These are phyloP conservation scores for Hirundichthys speculiger DNA, from an alignment of 2,113 vertebrate genomes.

Conservation along the genomic window DNA sequence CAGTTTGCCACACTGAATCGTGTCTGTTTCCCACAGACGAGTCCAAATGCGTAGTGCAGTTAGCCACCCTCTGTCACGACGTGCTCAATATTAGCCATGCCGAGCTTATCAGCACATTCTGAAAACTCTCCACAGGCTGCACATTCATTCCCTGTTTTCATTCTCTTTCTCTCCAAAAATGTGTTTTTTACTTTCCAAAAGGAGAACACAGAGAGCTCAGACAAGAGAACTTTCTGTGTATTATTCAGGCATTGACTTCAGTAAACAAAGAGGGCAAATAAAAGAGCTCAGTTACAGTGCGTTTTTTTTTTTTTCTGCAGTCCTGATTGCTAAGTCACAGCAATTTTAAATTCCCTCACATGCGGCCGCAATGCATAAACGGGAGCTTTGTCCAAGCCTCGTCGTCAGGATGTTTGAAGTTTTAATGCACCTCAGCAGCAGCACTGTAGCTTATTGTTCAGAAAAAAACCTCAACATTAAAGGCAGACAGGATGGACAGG, in stretches of 20 bases:
- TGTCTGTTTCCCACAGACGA: slow-evolving; percentile 69
- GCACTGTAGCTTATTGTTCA: slow-evolving; percentile 48
- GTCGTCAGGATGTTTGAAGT: slow-evolving; percentile 31
- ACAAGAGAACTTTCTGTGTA: slow-evolving; percentile 62
- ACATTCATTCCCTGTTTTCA: slow-evolving; percentile 43
- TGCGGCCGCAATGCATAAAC: slow-evolving; percentile 27
- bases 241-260: slow-evolving; percentile 37
- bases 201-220: slow-evolving; percentile 15
- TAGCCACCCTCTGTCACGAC: slow-evolving; percentile 35
- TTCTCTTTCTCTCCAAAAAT: slow-evolving; percentile 57
- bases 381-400: slow-evolving; percentile 29
- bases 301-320: slow-evolving; percentile 40
- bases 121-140: slow-evolving; percentile 44
- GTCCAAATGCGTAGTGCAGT: slow-evolving; percentile 29
- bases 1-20: slow-evolving; percentile 67
- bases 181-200: slow-evolving; percentile 40
- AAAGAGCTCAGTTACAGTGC: slow-evolving; percentile 51
- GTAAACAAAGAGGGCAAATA: slow-evolving; percentile 54
- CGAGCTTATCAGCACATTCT: slow-evolving; percentile 60
- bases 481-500: slow-evolving; percentile 29
- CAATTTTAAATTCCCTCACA: slow-evolving; percentile 34
- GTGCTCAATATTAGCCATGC: slow-evolving; percentile 46
- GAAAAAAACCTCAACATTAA: not conserved
- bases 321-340: slow-evolving; percentile 29
- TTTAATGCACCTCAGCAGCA: slow-evolving; percentile 25